Evolutionary conservation across 1,140 invertebrate genomes (phyloP).

Genomic region (Pissodes strobi): DNA sequence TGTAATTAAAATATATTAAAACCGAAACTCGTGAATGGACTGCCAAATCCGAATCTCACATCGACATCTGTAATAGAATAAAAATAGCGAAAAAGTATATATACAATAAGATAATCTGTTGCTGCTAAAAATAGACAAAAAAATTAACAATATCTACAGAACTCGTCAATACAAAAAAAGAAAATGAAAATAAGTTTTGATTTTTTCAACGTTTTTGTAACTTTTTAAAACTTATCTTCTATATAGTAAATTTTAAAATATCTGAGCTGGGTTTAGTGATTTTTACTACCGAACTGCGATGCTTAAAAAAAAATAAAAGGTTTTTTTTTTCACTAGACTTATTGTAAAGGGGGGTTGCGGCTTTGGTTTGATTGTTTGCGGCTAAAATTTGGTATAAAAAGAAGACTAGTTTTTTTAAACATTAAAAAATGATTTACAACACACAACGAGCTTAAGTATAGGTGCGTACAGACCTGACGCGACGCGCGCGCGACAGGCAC

Average conservation of each 20-base stretch:
- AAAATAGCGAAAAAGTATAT: conserved; percentile 10
- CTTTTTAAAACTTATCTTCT: conserved; percentile 8
- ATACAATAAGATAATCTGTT: conserved; percentile 1
- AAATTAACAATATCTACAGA: conserved; percentile 27
- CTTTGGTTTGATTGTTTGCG: too few species aligned
- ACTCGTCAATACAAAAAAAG: conserved; percentile 1
- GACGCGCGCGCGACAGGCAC: too few species aligned
- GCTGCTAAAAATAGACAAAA: conserved; percentile 9
- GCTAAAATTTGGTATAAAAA: too few species aligned
- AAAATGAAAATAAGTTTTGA: conserved; percentile 5
- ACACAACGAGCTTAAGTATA: too few species aligned
- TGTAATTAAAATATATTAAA: too few species aligned
- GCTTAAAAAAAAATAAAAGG: too few species aligned
- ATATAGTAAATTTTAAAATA: conserved; percentile 22
- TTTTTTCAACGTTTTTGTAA: not conserved
- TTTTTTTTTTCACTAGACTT: too few species aligned
- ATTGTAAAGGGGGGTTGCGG: too few species aligned
- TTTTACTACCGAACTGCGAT: not conserved
- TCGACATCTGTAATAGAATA: not conserved
- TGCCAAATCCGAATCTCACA: not conserved
- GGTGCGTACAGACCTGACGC: too few species aligned
- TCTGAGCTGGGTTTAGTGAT: conserved; percentile 13
- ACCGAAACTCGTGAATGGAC: too few species aligned
- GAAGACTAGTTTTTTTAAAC: too few species aligned
- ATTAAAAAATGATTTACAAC: too few species aligned